A percentile compares a stretch with the other conserved stretches of the same genome.
phyloP scores from a whole-genome alignment of 2,113 vertebrate genomes.

The Artemisiospiza belli region DNA sequence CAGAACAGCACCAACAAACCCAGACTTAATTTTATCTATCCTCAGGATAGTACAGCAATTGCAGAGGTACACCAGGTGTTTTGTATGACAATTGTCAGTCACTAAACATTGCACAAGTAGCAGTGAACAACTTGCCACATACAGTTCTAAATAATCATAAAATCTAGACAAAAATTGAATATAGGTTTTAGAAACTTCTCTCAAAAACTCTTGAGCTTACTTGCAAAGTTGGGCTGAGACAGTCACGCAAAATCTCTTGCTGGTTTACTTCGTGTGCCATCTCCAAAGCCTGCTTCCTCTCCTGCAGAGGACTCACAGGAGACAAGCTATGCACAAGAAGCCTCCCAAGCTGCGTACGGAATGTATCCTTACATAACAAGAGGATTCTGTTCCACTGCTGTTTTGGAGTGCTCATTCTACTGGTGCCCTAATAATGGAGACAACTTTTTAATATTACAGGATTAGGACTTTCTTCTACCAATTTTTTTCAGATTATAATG shows the following conservation, averaged over 20 bases:
- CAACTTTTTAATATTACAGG: not conserved
- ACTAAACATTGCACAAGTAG: not conserved
- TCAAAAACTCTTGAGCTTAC: constrained; percentile 66
- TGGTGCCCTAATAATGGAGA: constrained; percentile 48
- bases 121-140: not conserved
- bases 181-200: not conserved
- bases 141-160: not conserved
- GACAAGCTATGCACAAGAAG: constrained; percentile 90
- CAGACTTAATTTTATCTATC: not conserved
- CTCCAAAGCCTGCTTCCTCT: constrained; percentile 86
- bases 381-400: constrained; percentile 92
- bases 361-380: constrained; percentile 89
- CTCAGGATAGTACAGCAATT: not conserved
- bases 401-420: constrained; percentile 77
- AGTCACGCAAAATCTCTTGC: constrained; percentile 91
- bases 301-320: constrained; percentile 76
- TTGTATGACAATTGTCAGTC: not conserved
- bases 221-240: constrained; percentile 87
- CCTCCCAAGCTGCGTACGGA: constrained; percentile 89
- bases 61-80: not conserved
- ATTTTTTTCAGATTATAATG: not conserved
- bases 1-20: not conserved
- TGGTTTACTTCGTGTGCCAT: constrained; percentile 85
- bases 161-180: not conserved
- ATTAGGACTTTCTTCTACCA: not conserved